A percentile compares a stretch with the other conserved stretches of the same genome.
These are phyloP conservation scores for Hyperoplus immaculatus DNA, from an alignment of 2,797 vertebrate species.

Conservation along the genomic window DNA sequence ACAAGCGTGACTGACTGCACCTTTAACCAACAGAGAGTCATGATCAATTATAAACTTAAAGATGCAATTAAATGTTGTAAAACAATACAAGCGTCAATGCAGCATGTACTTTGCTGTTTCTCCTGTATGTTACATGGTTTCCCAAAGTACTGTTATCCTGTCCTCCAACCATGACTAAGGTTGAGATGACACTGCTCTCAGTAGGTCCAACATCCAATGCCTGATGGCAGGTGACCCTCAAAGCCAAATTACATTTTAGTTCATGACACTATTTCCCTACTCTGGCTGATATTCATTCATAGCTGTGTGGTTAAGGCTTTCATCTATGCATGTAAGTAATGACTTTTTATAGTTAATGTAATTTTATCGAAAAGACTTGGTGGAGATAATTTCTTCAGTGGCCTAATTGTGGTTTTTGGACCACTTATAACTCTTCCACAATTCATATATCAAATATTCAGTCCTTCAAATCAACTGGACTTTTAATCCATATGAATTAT, in stretches of 20 bases:
- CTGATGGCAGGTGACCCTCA: not conserved
- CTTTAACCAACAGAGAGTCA: not conserved
- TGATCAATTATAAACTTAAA: not conserved
- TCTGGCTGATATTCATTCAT: constrained; percentile 19
- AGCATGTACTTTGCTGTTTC: not conserved
- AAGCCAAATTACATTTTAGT: constrained; percentile 22
- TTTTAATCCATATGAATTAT: not conserved
- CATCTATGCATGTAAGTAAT: constrained; percentile 4
- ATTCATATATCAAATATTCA: not conserved
- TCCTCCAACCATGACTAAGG: not conserved
- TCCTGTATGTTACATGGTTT: not conserved
- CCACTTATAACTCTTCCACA: not conserved
- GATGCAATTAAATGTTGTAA: not conserved
- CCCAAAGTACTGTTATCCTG: not conserved
- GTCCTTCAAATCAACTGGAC: not conserved
- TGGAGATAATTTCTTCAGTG: not conserved
- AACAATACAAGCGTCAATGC: not conserved
- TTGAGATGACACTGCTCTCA: not conserved
- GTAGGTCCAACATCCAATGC: not conserved
- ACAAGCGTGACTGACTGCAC: too few relatives aligned
- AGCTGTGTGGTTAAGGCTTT: not conserved
- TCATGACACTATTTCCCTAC: not conserved
- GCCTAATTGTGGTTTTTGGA: not conserved
- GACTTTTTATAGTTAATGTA: constrained; percentile 15
- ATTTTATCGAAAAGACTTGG: not conserved